Base-by-base conservation (phyloP, 1,140 invertebrate species). In the Pseudomyrmex gracilis region DNA sequence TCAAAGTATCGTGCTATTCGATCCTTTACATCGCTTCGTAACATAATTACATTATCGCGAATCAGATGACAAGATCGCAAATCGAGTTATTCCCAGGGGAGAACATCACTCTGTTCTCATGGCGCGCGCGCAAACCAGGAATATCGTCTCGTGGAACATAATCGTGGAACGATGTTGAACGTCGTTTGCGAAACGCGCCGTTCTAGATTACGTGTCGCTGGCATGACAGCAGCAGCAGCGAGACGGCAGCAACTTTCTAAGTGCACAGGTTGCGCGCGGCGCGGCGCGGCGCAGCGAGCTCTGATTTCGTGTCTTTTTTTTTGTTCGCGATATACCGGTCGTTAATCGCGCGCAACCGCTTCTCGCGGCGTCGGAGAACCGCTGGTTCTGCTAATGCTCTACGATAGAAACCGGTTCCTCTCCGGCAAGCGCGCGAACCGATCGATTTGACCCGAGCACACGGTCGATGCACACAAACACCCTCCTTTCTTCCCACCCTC, bases 391-490 rank as follows among this genome's bases (percentile, higher is more conserved):
- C 70, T 86, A 87, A 83, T 87, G 86, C 58, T 77, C 73, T 78
- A 82, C 47, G 71, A 57, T 13, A 47, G 77, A 70, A 89, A 90
- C 87, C 89, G 86, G 89, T 87, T 90, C 49, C 73, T 24, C 82
- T 34, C 34, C 34, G 34, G 34, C 51, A 73, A 22, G 73, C 74
- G 43, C 51, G 55, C 57, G 86, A 85, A 85, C 73, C 86, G 87
- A 88, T 88, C 86, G 86, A 88, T 83, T 83, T 85, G 86, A 88
- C 71, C 87, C 83, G 45, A 85, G 76, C 64, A 58, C 55, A 45
- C 64, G 55, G 57, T 85, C 76, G 51, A 77, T 73, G 85, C 70
- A 57, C 70, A 57, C 87, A 64, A 78, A 73, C 73, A 84, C 63
- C 22, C 76, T 67, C 53, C 63, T 57, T 55, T 43, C 61, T 13